These are phyloP conservation scores for Clanis bilineata DNA, from an alignment of 2,888 invertebrate species.

Conservation along the genomic window DNA sequence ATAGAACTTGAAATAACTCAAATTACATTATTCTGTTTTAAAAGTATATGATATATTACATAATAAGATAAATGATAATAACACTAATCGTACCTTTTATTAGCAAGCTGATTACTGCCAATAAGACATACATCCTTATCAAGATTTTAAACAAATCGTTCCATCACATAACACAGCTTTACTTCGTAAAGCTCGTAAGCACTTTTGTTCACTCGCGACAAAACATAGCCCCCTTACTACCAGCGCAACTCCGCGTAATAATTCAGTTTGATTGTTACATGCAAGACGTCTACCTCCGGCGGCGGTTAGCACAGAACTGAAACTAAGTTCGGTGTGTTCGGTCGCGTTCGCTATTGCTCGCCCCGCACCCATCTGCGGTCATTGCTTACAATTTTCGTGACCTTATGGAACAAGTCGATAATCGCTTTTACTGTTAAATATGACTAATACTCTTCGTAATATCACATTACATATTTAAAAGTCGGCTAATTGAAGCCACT, in stretches of 20 bases:
- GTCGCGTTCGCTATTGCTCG: conserved; percentile 51
- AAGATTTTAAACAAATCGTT: conserved; percentile 56
- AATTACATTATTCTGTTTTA: too few relatives aligned
- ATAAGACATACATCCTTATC: conserved; percentile 73
- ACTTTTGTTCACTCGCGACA: conserved; percentile 46
- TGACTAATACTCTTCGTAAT: conserved; percentile 36
- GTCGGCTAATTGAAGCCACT: not conserved
- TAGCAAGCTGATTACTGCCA: conserved; percentile 65
- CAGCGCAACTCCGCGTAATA: conserved; percentile 39
- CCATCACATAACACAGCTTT: conserved; percentile 67
- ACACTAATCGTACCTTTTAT: conserved; percentile 59
- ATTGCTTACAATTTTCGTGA: conserved; percentile 69
- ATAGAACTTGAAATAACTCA: not conserved
- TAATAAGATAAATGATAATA: not conserved
- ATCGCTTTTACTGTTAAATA: conserved; percentile 48
- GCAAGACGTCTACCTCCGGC: conserved; percentile 46
- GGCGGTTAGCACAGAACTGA: conserved; percentile 58
- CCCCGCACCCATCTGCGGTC: conserved; percentile 62
- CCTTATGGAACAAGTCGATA: conserved; percentile 66
- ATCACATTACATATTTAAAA: conserved; percentile 11
- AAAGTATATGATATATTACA: not conserved
- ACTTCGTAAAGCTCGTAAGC: conserved; percentile 34
- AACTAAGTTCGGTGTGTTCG: conserved; percentile 41
- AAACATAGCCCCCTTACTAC: conserved; percentile 31
- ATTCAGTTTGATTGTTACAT: conserved; percentile 28